A percentile compares a stretch with the other conserved stretches of the same genome.
These are phyloP conservation scores for Aricia artaxerxes DNA, from an alignment of 2,888 invertebrate species.

Conservation along the genomic window DNA sequence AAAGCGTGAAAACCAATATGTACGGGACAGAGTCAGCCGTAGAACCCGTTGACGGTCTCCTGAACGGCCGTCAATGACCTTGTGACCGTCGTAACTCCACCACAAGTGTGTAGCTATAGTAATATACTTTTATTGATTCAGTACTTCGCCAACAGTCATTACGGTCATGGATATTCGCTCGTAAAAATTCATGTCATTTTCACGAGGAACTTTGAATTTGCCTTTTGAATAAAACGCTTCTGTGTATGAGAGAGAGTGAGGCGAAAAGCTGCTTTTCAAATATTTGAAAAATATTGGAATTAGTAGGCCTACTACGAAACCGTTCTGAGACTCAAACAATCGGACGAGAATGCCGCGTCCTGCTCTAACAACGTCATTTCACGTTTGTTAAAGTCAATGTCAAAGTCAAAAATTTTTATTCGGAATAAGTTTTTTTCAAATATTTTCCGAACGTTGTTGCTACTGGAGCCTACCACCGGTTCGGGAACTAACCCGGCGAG, in stretches of 20 bases:
- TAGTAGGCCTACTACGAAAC: too few relatives aligned
- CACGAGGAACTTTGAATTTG: neutral
- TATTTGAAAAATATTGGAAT: neutral
- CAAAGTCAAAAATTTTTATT: too few relatives aligned
- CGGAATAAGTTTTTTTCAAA: too few relatives aligned
- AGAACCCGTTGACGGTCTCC: neutral
- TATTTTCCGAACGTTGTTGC: too few relatives aligned
- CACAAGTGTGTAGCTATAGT: neutral
- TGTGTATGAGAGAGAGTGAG: neutral
- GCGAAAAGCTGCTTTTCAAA: neutral
- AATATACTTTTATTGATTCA: conserved; percentile 25
- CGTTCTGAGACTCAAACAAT: too few relatives aligned
- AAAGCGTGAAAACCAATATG: conserved; percentile 10
- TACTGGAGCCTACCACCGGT: too few relatives aligned
- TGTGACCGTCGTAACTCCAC: neutral
- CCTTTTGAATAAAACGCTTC: neutral
- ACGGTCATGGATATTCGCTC: conserved; percentile 11
- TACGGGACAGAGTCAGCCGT: neutral
- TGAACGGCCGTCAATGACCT: neutral
- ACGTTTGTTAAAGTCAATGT: too few relatives aligned
- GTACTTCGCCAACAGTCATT: conserved; percentile 7
- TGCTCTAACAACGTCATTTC: too few relatives aligned
- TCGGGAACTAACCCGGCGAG: too few relatives aligned
- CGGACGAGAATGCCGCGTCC: too few relatives aligned
- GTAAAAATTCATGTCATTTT: conserved; percentile 5